Evolutionary conservation across 2,888 invertebrate species (phyloP), one percentile per base, ranked within the genome.

Genomic region (Athalia circularis): DNA sequence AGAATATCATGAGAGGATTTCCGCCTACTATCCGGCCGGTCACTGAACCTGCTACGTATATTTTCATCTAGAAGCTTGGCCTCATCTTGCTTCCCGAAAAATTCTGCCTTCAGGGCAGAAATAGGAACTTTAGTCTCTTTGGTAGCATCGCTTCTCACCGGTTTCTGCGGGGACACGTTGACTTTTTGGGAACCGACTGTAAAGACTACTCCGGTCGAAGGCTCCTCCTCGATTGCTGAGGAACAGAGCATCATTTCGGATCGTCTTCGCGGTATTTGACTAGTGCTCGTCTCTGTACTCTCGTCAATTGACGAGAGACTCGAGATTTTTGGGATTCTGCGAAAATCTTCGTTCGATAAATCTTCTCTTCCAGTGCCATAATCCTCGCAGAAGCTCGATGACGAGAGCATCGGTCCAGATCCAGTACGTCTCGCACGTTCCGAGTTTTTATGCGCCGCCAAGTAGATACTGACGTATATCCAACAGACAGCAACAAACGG

Each of bases 401-500:
- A 85, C 4, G 88, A 85, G 0, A 90, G 80, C 3, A 89, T 87
- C 45, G 90, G 90, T 47, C 88, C 83, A 0, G 90, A 90, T 0
- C 90, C 90, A 13, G 86, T 90, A 74, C 88, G 89, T 59, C 92
- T 89, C 76, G 94, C 93, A 29, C 94, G 90, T 81, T 93, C 93
- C 79, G 93, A 95, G 80, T 95, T 96, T 79, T 94, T 93, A 82
- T 94, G 94, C 6, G 96, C 96, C 7, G 96, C 96, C 11, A 93
- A 92, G 88, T 95, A 96, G 81, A 95, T 95, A 81, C 94, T 92
- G 45, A 93, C 92, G 88, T 96, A 96, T 88, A 95, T 95, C 89
- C 95, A 93, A 88, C 94, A 94, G 72, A 96, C 94, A 29, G 93
- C 92, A n/a, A 90, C 84, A 80, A 94, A 92, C 0, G 94, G 94